These are phyloP conservation scores for Hemistola chrysoprasaria DNA, from an alignment of 2,888 invertebrate genomes.

Conservation along the genomic window DNA sequence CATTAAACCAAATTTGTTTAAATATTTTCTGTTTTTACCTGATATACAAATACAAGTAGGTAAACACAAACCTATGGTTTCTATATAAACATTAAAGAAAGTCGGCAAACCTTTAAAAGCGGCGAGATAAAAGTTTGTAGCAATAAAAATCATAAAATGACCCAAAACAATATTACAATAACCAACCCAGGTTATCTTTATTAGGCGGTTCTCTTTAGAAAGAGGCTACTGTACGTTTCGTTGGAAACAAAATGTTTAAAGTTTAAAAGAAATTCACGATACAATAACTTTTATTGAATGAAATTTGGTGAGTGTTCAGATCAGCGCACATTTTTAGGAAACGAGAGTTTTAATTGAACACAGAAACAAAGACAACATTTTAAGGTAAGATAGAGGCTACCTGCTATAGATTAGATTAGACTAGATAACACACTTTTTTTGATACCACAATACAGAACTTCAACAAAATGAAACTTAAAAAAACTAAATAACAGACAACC, in stretches of 20 bases:
- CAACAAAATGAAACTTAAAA: too few species aligned
- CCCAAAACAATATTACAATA: conserved; percentile 52
- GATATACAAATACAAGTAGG: conserved; percentile 26
- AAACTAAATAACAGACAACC: too few species aligned
- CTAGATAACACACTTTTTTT: too few species aligned
- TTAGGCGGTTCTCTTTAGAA: conserved; percentile 37
- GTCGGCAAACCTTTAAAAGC: conserved; percentile 46
- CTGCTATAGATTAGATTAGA: too few species aligned
- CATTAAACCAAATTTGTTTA: too few species aligned
- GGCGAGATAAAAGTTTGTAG: conserved; percentile 52
- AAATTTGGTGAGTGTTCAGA: conserved; percentile 10
- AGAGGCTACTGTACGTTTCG: conserved; percentile 60
- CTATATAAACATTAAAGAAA: conserved; percentile 48
- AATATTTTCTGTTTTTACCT: conserved; percentile 2
- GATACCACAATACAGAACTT: too few species aligned
- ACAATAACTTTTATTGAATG: conserved; percentile 35
- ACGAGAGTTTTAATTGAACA: background rate
- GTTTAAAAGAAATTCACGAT: conserved; percentile 17
- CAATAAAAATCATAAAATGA: conserved; percentile 66
- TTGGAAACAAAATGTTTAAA: conserved; percentile 23
- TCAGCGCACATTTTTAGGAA: conserved; percentile 18
- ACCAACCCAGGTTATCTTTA: conserved; percentile 24
- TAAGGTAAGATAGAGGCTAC: too few species aligned
- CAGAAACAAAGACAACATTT: too few species aligned
- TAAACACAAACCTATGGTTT: conserved; percentile 27